Conservation (phyloP, 2,888 invertebrate species). For the Cerastoderma edule region DNA sequence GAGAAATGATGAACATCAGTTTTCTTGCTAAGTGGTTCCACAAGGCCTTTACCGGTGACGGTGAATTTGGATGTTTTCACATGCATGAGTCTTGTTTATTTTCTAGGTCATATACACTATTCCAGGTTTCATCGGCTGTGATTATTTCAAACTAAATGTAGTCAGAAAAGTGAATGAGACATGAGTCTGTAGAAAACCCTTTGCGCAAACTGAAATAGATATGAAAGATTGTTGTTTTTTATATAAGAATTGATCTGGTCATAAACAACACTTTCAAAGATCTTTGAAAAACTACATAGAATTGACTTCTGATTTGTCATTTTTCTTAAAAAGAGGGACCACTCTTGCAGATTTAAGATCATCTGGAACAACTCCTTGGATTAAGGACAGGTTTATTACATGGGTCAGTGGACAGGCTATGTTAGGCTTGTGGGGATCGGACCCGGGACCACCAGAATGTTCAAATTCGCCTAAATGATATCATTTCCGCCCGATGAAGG, state of each 20-base stretch:
- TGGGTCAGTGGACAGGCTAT: constrained; percentile 1
- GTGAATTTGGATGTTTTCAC: constrained; percentile 30
- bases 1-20: constrained; percentile 4
- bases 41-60: constrained; percentile 22
- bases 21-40: not conserved
- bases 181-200: no score
- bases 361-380: constrained; percentile 19
- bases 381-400: constrained; percentile 13
- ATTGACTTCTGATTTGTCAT: no score
- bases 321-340: constrained; percentile 33
- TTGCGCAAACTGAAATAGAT: no score
- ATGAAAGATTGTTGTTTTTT: no score
- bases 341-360: constrained; percentile 24
- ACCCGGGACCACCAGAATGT: no score
- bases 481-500: no score
- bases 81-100: constrained; percentile 20
- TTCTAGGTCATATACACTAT: constrained; percentile 36
- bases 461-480: no score
- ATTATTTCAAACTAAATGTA: no score
- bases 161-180: no score
- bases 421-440: no score
- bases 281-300: no score
- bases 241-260: no score
- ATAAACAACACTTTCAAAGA: constrained; percentile 1
- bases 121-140: constrained; percentile 42